Conservation (phyloP, 2,797 vertebrate genomes). For the Lindbergichthys nudifrons region DNA sequence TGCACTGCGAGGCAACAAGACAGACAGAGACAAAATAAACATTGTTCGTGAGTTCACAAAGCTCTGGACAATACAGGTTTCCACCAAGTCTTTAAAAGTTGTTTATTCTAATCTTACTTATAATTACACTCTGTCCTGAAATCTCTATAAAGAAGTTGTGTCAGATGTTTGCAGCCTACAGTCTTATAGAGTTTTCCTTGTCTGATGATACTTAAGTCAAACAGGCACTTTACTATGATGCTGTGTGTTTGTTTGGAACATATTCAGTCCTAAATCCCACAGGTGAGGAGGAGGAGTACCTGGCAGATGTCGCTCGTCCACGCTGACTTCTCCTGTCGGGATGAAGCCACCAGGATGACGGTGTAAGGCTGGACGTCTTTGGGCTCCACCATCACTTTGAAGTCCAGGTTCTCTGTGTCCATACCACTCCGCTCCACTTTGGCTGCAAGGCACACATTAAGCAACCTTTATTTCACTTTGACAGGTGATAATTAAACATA, state of each 20-base stretch:
- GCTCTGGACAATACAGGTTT: not conserved
- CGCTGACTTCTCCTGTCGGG: slow-evolving; percentile 94
- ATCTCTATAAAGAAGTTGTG: not conserved
- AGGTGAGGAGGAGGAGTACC: slow-evolving; percentile 72
- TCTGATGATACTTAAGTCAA: not conserved
- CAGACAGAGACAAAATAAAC: slow-evolving; percentile 21
- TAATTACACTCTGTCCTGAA: not conserved
- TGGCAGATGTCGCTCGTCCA: slow-evolving; percentile 99
- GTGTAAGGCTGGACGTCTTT: slow-evolving; percentile 93
- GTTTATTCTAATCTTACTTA: not conserved
- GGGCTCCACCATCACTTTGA: slow-evolving; percentile 96
- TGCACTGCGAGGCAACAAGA: slow-evolving; percentile 85
- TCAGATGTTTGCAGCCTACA: not conserved
- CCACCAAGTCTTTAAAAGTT: not conserved
- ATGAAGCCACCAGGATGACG: slow-evolving; percentile 94
- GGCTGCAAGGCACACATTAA: slow-evolving; percentile 67
- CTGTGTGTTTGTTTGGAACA: not conserved
- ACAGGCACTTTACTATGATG: not conserved
- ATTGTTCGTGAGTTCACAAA: slow-evolving; percentile 28
- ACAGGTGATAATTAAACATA: not conserved
- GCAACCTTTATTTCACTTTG: not conserved
- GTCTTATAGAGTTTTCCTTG: not conserved
- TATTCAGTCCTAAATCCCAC: not conserved
- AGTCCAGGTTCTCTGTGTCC: slow-evolving; percentile 94
- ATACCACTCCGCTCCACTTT: slow-evolving; percentile 87